Percentiles rank a stretch among this genome's conserved stretches.
These are phyloP conservation scores for Clarias macrocephalus DNA, from an alignment of 2,113 vertebrate genomes.

Conservation along the genomic window DNA sequence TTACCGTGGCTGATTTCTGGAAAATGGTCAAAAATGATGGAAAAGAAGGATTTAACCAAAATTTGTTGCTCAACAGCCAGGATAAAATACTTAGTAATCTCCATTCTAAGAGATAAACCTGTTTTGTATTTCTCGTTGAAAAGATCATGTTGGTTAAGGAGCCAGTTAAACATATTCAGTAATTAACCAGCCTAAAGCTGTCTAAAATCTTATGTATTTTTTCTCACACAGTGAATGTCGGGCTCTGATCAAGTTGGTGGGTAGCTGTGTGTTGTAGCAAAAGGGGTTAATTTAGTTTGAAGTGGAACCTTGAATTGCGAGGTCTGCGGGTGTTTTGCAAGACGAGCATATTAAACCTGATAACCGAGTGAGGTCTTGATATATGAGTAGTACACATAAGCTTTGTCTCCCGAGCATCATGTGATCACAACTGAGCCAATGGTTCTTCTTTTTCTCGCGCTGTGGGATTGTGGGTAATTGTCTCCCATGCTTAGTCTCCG, in stretches of 20 bases:
- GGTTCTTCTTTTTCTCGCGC: too few relatives aligned
- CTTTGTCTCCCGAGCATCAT: too few relatives aligned
- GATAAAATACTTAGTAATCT: not conserved
- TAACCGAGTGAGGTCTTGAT: too few relatives aligned
- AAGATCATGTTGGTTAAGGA: not conserved
- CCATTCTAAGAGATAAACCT: not conserved
- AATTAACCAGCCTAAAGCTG: not conserved
- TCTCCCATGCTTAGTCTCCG: too few relatives aligned
- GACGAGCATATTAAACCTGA: too few relatives aligned
- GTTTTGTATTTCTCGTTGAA: not conserved
- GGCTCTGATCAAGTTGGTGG: not conserved
- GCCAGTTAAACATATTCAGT: not conserved
- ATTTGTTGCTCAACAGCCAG: not conserved
- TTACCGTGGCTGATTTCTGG: not conserved
- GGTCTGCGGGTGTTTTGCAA: too few relatives aligned
- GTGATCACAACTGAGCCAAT: too few relatives aligned
- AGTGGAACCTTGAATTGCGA: too few relatives aligned
- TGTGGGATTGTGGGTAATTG: too few relatives aligned
- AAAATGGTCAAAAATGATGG: not conserved
- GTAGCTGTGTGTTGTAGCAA: not conserved
- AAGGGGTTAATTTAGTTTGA: not conserved
- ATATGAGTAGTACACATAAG: too few relatives aligned
- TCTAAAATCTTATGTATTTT: not conserved
- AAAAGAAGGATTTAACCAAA: not conserved
- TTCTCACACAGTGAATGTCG: not conserved